Base-by-base conservation (phyloP, 2,113 vertebrate species). In the Chloropsis cyanopogon region DNA sequence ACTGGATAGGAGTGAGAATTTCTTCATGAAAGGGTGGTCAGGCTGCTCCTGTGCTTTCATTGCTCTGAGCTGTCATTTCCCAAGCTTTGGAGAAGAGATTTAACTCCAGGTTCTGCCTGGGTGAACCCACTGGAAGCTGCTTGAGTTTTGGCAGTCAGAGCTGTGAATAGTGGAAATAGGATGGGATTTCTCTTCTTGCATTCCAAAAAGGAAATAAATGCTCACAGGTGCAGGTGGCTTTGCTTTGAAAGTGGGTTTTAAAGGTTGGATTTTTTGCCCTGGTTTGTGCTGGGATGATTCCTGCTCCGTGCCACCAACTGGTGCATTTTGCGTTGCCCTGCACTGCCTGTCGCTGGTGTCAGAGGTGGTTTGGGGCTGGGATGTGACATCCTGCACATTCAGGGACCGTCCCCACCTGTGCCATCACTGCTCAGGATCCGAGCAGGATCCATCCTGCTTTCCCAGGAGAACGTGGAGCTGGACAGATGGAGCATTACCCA, bases 371-470 rank as follows among this genome's bases (percentile, higher is more conserved):
- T 86, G 84, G 81, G 63, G 81, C 31, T 12, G 86, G 53, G 53
- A 42, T 2, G 9, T 41, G 76, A 8, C 29, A 11, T 33, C 49
- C 80, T 44, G 52, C 54, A 14, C 12, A 0, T 11, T 9, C 6
- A 3, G 16, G 75, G 25, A 23, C 53, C 28, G 2, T 35, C 57
- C 71, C 63, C 41, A 7, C 31, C 72, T 18, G 50, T 1, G 0
- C 33, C 61, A 10, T 12, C 12, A 0, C 12, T 13, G 72, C 84
- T 65, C 46, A 2, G 73, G 70, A 22, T 31, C n/a, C 3, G 24
- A 0, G 0, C 9, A 6, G 64, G 41, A 20, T n/a, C 60, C 1
- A 0, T 28, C 76, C 47, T 29, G 46, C 20, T 21, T 37, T 42
- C 83, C 56, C n/a, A 14, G 12, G 69, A 2, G 14, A 35, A 11